Conservation (phyloP, 2,113 vertebrate genomes). For the Mormoops blainvillei region DNA sequence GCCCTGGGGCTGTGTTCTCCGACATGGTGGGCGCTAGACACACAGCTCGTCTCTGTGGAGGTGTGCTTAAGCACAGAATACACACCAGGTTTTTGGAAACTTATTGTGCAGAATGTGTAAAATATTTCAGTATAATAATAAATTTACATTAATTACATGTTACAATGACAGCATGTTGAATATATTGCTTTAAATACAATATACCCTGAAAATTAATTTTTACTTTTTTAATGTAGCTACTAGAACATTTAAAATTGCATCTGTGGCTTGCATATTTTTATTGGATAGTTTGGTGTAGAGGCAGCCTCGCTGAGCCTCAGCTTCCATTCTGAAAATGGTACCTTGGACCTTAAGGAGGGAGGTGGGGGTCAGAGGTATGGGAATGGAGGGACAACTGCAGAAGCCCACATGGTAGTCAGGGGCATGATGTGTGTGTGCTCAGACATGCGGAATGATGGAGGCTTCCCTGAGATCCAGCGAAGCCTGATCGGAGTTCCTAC, state of each 20-base stretch:
- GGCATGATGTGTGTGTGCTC: background rate
- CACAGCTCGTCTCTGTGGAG: background rate
- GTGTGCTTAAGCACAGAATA: background rate
- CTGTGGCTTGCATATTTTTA: background rate
- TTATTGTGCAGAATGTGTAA: background rate
- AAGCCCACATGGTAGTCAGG: background rate
- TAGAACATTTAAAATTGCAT: background rate
- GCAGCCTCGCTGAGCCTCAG: background rate
- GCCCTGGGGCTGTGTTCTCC: background rate
- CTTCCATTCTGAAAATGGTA: background rate
- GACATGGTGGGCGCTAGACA: background rate
- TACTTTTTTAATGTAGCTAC: background rate
- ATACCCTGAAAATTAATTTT: background rate
- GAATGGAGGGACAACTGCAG: background rate
- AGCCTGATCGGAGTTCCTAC: background rate
- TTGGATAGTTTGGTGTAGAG: fast-evolving
- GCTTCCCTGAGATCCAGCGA: background rate
- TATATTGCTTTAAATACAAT: background rate
- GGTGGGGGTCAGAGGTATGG: background rate
- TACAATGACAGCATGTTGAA: background rate
- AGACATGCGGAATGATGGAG: background rate
- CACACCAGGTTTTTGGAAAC: background rate
- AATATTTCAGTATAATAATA: background rate
- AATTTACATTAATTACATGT: background rate
- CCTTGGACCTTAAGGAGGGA: background rate